Evolutionary conservation across 2,888 invertebrate species (phyloP).

Genomic region (Eilema depressum): DNA sequence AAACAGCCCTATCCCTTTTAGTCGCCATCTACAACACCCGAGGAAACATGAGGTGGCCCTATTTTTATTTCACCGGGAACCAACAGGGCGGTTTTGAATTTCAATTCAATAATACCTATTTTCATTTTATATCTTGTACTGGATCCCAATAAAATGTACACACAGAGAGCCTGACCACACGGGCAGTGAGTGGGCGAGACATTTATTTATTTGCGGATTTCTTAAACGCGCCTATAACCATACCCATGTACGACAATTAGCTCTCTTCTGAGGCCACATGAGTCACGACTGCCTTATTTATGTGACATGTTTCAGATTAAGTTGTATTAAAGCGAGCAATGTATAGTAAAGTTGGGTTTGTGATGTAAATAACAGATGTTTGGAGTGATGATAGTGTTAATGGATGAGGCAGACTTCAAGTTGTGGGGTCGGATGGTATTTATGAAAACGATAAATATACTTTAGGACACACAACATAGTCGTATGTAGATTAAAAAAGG

Average conservation of each 20-base stretch:
- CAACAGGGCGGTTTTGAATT: too few relatives aligned
- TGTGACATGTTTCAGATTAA: constrained; percentile 44
- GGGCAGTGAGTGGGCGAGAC: constrained; percentile 47
- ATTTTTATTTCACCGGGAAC: too few relatives aligned
- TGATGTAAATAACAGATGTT: constrained; percentile 17
- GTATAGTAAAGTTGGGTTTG: not conserved
- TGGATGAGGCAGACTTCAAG: too few relatives aligned
- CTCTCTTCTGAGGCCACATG: constrained; percentile 43
- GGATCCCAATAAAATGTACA: constrained; percentile 30
- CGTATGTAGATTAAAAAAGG: too few relatives aligned
- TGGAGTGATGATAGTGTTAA: not conserved
- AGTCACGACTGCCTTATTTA: constrained; percentile 48
- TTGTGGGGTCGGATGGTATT: too few relatives aligned
- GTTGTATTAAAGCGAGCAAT: constrained; percentile 29
- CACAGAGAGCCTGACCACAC: constrained; percentile 49
- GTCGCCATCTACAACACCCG: too few relatives aligned
- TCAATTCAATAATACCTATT: constrained; percentile 2
- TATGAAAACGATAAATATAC: too few relatives aligned
- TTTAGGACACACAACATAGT: too few relatives aligned
- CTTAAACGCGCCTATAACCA: constrained; percentile 38
- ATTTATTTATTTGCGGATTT: constrained; percentile 55
- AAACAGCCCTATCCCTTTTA: too few relatives aligned
- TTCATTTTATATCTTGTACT: constrained; percentile 19
- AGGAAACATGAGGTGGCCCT: too few relatives aligned
- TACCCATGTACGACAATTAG: constrained; percentile 47